phyloP scores from a whole-genome alignment of 1,140 invertebrate genomes.

The Sweltsa coloradensis region DNA sequence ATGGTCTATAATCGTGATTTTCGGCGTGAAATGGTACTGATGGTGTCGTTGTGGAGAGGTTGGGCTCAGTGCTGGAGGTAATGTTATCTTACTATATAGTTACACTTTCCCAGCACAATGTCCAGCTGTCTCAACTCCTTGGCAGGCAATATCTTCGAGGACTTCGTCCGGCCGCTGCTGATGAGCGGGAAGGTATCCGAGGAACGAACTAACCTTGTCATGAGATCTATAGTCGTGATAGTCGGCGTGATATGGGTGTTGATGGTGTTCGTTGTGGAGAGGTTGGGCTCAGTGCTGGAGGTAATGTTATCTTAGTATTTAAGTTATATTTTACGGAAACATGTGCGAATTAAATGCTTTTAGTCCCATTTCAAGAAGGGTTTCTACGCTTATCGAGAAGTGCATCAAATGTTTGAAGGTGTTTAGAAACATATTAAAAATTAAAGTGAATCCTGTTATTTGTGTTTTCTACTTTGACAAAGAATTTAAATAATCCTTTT shows the following conservation, averaged over 20 bases:
- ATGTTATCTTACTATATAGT: too few relatives aligned
- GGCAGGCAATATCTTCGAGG: conserved; percentile 52
- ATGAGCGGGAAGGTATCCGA: conserved; percentile 29
- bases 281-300: conserved; percentile 42
- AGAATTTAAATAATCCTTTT: too few relatives aligned
- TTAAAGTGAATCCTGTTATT: too few relatives aligned
- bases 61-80: conserved; percentile 43
- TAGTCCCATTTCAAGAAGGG: too few relatives aligned
- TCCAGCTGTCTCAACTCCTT: conserved; percentile 51
- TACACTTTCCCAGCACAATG: too few relatives aligned
- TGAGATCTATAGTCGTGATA: conserved; percentile 43
- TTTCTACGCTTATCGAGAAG: too few relatives aligned
- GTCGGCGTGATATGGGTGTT: conserved; percentile 41
- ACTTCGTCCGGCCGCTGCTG: conserved; percentile 39
- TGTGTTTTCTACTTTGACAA: too few relatives aligned
- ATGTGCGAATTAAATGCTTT: too few relatives aligned
- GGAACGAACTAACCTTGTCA: conserved; percentile 28
- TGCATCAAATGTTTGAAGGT: too few relatives aligned
- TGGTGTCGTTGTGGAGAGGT: conserved; percentile 45
- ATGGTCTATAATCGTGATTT: conserved; percentile 40
- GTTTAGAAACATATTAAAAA: too few relatives aligned
- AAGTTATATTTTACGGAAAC: too few relatives aligned
- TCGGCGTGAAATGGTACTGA: conserved; percentile 40
- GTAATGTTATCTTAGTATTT: too few relatives aligned
- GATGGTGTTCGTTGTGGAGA: conserved; percentile 45